These are phyloP conservation scores for Drosophila murphyi DNA, from an alignment of 1,140 invertebrate genomes.

Conservation along the genomic window DNA sequence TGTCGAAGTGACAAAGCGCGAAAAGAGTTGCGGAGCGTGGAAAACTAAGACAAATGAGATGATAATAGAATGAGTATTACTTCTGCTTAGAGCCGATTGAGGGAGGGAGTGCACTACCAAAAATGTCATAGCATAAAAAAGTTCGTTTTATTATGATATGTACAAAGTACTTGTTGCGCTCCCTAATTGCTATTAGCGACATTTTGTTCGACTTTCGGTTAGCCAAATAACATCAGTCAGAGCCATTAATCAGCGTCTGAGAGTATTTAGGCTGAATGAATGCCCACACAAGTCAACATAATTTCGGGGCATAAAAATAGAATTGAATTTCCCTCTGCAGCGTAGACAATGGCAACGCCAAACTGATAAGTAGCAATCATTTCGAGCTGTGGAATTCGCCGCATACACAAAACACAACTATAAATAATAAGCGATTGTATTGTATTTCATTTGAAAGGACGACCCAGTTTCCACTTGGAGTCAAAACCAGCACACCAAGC, in stretches of 20 bases:
- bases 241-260: conserved; percentile 34
- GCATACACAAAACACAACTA: conserved; percentile 59
- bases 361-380: conserved; percentile 56
- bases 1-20: conserved; percentile 74
- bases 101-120: background rate
- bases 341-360: conserved; percentile 14
- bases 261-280: conserved; percentile 2
- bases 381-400: conserved; percentile 6
- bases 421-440: conserved; percentile 67
- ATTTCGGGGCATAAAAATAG: conserved; percentile 34
- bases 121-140: background rate
- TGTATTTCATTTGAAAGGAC: conserved; percentile 72
- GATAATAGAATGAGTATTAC: conserved; percentile 71
- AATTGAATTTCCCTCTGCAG: conserved; percentile 29
- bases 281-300: background rate
- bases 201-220: background rate
- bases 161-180: conserved; percentile 19
- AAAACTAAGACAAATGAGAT: conserved; percentile 76
- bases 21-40: conserved; percentile 62
- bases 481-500: conserved; percentile 8
- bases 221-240: conserved; percentile 4
- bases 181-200: conserved; percentile 21
- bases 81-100: conserved; percentile 44
- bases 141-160: conserved; percentile 6
- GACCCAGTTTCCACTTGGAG: conserved; percentile 30